Evolutionary conservation across 2,113 vertebrate species (phyloP), one percentile per base, ranked within the genome.

Genomic region (Elanoides forficatus): DNA sequence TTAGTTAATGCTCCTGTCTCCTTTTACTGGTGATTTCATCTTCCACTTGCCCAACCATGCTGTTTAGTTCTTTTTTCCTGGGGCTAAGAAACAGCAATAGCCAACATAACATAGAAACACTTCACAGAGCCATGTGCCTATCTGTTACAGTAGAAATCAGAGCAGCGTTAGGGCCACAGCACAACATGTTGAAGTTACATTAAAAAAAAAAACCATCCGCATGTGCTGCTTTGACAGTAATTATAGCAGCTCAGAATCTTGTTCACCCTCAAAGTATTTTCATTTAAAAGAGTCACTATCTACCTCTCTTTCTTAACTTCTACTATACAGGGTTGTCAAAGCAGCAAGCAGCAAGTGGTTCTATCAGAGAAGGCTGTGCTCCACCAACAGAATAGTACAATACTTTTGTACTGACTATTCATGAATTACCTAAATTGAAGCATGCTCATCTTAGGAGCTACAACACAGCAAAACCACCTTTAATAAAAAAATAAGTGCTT

Each of bases 401-500:
- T 17, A 43, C 10, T 59, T 52, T 23, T 38, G 11, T 55, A 53
- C 25, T 43, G 43, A n/a, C 53, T 52, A 16, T 22, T 65, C 23
- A 30, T 7, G 12, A 27, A n/a, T 60, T 43, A 48, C 25, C 50
- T 60, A 32, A 45, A 19, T n/a, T 34, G 36, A 62, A 48, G 19
- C 48, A 59, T 13, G 13, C 23, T 48, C 22, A 6, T 42, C 67
- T 73, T 48, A 74, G 0, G 0, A 72, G 25, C 34, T 56, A 22
- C 1, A 4, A 52, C 13, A 81, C 32, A 70, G n/a, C 7, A 79
- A 78, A 78, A 36, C 1, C 47, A 76, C 6, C 15, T 72, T 48
- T 21, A 56, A 65, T 25, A 10, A 75, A 74, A 74, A 42, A 23
- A 55, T 47, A 11, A 43, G 70, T 18, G 96, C 95, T 96, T 96